These are phyloP conservation scores for Mirounga angustirostris DNA, from an alignment of 2,113 vertebrate species.

Conservation along the genomic window DNA sequence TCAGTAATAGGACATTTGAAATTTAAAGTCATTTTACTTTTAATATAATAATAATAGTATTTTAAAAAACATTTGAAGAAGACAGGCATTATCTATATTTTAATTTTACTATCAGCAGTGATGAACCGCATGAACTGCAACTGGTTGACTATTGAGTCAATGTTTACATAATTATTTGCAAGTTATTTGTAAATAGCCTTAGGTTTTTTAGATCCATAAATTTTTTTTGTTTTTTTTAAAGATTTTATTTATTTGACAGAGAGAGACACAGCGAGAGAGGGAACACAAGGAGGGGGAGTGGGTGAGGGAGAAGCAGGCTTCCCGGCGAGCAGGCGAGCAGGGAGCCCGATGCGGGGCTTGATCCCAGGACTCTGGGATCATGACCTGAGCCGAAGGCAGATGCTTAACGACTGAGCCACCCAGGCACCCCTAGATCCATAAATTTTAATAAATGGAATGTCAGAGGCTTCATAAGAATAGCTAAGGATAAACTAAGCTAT, in stretches of 20 bases:
- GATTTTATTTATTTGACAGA: too few species aligned
- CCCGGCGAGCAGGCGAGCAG: too few species aligned
- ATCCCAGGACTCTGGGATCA: too few species aligned
- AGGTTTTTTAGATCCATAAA: conserved; percentile 32
- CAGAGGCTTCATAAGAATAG: conserved; percentile 10
- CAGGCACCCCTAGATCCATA: not conserved
- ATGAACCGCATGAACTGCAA: not conserved
- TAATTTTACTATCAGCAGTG: not conserved
- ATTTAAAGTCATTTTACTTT: conserved; percentile 21
- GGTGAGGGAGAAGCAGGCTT: too few species aligned
- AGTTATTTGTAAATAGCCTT: conserved; percentile 62
- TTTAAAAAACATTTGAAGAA: not conserved
- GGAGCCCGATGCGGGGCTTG: too few species aligned
- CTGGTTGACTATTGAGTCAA: conserved; percentile 4
- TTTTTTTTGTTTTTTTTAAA: not conserved
- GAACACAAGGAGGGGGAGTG: too few species aligned
- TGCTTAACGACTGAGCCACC: too few species aligned
- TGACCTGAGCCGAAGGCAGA: too few species aligned
- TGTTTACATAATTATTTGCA: conserved; percentile 65
- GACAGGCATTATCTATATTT: not conserved
- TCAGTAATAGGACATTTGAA: conserved; percentile 16
- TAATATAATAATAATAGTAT: not conserved
- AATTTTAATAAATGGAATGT: conserved; percentile 56
- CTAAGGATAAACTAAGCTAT: not conserved
- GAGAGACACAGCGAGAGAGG: too few species aligned